phyloP scores from a whole-genome alignment of 2,888 invertebrate genomes.

The Hyles lineata region DNA sequence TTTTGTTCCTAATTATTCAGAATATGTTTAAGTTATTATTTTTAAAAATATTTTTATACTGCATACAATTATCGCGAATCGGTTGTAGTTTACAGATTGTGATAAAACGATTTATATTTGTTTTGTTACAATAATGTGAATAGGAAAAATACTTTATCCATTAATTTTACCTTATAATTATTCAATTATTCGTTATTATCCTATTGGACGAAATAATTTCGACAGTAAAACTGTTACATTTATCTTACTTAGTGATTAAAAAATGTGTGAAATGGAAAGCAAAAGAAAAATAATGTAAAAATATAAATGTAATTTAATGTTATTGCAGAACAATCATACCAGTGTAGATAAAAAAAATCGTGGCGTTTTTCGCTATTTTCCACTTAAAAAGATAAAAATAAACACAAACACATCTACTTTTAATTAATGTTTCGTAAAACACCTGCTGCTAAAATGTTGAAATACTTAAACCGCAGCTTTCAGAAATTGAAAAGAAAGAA shows the following conservation, averaged over 20 bases:
- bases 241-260: background rate
- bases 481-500: too few species aligned
- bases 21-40: constrained; percentile 30
- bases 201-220: constrained; percentile 5
- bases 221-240: background rate
- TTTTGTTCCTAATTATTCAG: constrained; percentile 47
- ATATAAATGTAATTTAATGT: too few species aligned
- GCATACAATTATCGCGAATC: background rate
- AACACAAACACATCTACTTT: too few species aligned
- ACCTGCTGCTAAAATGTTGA: too few species aligned
- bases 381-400: too few species aligned
- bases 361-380: too few species aligned
- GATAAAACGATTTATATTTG: constrained; percentile 30
- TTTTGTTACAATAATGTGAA: constrained; percentile 29
- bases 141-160: background rate
- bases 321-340: too few species aligned
- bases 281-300: background rate
- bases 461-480: too few species aligned
- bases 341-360: too few species aligned
- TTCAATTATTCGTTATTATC: constrained; percentile 11
- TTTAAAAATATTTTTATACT: constrained; percentile 16
- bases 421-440: too few species aligned
- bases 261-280: background rate
- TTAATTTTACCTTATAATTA: constrained; percentile 10
- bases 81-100: constrained; percentile 28